Evolutionary conservation across 2,113 vertebrate genomes (phyloP), one percentile per base, ranked within the genome.

Genomic region (Garra rufa): DNA sequence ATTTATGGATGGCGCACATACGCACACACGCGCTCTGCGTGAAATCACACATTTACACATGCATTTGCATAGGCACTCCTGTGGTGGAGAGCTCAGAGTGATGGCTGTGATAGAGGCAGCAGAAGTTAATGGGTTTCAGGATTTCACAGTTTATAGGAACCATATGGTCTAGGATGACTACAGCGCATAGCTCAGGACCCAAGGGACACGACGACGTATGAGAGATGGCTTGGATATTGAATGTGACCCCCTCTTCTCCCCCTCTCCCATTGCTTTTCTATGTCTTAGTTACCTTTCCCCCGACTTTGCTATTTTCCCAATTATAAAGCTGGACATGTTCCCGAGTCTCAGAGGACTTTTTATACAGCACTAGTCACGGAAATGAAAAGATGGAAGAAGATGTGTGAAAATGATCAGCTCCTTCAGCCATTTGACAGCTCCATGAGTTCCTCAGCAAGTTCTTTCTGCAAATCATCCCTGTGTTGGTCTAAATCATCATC

Each of bases 121-220:
- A 83, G 80, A 85, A 84, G 88, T 89, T 87, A 83, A 83, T 86
- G 65, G 77, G 79, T 84, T 85, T 78, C 48, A 74, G 48, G 77
- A 89, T 89, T 89, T 89, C 86, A 89, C 86, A 87, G 88, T 87
- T 89, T 89, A 87, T 85, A 87, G 76, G 82, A 87, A 89, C 88
- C 86, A 89, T 89, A 89, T 89, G 88, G 84, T 19, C 70, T 83
- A 85, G 84, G 77, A 89, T 79, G 88, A 85, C 88, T 89, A 84
- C 77, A 85, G 83, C 81, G 59, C 86, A 87, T 87, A 87, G 86
- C 81, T 83, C 44, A 11, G 84, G 73, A 87, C 84, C 82, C 86
- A 86, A 59, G 88, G 88, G 86, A 87, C 82, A 78, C 46, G 9
- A 73, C 71, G 44, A 76, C 46, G 70, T 76, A 83, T 81, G 86